Conservation (phyloP, 2,888 invertebrate species). For the Parnassius apollo region DNA sequence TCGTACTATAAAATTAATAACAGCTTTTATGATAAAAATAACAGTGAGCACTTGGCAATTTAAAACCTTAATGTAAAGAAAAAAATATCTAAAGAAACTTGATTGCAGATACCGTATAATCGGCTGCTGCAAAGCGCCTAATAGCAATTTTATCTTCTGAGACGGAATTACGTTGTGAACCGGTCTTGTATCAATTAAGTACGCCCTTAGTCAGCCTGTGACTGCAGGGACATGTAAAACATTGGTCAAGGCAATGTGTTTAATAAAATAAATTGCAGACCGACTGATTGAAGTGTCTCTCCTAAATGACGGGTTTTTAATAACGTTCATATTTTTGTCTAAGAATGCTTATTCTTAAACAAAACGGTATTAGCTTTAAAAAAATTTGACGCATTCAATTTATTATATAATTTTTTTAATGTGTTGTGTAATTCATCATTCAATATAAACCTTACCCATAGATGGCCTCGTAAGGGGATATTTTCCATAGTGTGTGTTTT, state of each 20-base stretch:
- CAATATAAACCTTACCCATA: no score
- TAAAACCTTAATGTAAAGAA: not conserved
- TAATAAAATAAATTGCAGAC: conserved; percentile 6
- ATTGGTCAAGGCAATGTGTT: conserved; percentile 11
- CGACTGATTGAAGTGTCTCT: not conserved
- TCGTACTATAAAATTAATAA: not conserved
- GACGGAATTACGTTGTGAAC: conserved; percentile 31
- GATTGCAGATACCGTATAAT: conserved; percentile 33
- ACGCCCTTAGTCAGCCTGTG: conserved; percentile 32
- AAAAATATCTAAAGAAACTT: conserved; percentile 18
- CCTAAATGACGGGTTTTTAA: not conserved
- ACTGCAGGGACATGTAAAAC: conserved; percentile 15
- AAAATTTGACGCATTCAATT: no score
- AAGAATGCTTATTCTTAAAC: no score
- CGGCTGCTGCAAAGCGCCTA: conserved; percentile 37
- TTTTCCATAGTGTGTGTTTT: no score
- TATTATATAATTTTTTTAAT: no score
- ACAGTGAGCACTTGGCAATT: conserved; percentile 6
- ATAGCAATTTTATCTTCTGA: conserved; percentile 48
- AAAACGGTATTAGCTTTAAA: no score
- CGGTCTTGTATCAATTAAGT: conserved; percentile 45
- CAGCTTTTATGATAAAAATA: conserved; percentile 3
- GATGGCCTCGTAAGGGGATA: no score
- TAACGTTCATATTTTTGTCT: no score
- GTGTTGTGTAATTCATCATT: no score